A percentile compares a stretch with the other conserved stretches of the same genome.
Conservation (phyloP, 2,888 invertebrate species). For the Antheraea yamamai region DNA sequence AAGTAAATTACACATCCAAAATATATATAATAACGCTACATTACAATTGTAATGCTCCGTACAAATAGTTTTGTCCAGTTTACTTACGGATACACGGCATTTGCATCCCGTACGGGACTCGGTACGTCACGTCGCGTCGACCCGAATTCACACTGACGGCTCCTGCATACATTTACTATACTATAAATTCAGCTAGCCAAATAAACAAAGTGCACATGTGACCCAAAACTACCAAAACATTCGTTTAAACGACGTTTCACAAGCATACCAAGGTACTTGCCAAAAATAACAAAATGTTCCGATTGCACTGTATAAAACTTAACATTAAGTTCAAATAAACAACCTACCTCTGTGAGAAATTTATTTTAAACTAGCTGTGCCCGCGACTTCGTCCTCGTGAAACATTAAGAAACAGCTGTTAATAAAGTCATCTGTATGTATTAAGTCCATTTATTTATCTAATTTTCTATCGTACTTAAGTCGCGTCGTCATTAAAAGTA, state of each 20-base stretch:
- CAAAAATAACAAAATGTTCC: conserved; percentile 2
- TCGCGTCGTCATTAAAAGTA: too few species aligned
- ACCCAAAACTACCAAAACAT: conserved; percentile 42
- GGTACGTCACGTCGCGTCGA: conserved; percentile 24
- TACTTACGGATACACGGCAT: conserved; percentile 12
- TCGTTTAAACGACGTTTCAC: conserved; percentile 28
- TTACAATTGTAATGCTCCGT: background rate
- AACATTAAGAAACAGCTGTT: too few species aligned
- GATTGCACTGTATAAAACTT: background rate
- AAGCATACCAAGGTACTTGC: conserved; percentile 10
- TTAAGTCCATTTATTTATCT: too few species aligned
- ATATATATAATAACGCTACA: background rate
- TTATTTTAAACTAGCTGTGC: background rate
- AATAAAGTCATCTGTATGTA: too few species aligned
- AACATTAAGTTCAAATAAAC: background rate
- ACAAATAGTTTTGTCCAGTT: background rate
- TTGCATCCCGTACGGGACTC: conserved; percentile 19
- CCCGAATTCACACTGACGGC: conserved; percentile 37
- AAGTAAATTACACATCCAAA: too few species aligned
- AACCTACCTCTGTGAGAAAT: background rate
- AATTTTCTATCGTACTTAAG: too few species aligned
- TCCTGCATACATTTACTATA: conserved; percentile 58
- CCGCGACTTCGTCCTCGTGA: too few species aligned
- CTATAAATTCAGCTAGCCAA: conserved; percentile 56
- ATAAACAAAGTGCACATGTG: conserved; percentile 50